Base-by-base conservation (phyloP, 2,113 vertebrate species). In the Athene noctua region DNA sequence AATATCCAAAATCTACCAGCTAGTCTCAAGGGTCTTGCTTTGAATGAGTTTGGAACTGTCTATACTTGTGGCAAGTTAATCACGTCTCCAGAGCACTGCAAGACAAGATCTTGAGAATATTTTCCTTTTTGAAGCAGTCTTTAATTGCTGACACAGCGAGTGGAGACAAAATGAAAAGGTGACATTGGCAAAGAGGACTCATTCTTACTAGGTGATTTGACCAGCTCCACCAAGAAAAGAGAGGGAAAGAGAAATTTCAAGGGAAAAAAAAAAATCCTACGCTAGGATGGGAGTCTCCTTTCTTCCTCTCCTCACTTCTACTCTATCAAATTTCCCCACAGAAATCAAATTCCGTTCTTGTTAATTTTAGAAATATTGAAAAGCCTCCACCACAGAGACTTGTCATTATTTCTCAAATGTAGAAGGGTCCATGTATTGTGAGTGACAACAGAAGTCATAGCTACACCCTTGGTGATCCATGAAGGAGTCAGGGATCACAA, bases 381-480 rank as follows among this genome's bases (percentile, higher is more conserved):
- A 81, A 42, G 6, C 18, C 19, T 71, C 34, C 25, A 40, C 6
- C 27, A 71, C 19, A 90, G 12, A 87, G 2, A 19, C 12, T 40
- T 54, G 10, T 22, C 25, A 52, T 75, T 58, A 49, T 78, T 85
- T 91, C 63, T 80, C 17, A 51, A 8, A 55, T 22, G 17, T 23
- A 8, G 49, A 79, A 57, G 2, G 0, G 6, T 68, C 13, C 29
- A 22, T 0, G 3, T 51, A 14, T 6, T 52, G 1, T 55, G 61
- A 70, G 21, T 46, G 21, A 9, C 7, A 90, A 15, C 10, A 59
- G 44, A 90, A 92, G 11, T 12, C 29, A 17, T 11, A 68, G 26
- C 23, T 90, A n/a, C 71, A 17, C 7, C 19, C 10, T 87, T 32
- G 16, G 29, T 85, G 25, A 71, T 62, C 63, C 34, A 49, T 17